Evolutionary conservation across 2,113 vertebrate species (phyloP).

Genomic region (cattle (Bos taurus)): DNA sequence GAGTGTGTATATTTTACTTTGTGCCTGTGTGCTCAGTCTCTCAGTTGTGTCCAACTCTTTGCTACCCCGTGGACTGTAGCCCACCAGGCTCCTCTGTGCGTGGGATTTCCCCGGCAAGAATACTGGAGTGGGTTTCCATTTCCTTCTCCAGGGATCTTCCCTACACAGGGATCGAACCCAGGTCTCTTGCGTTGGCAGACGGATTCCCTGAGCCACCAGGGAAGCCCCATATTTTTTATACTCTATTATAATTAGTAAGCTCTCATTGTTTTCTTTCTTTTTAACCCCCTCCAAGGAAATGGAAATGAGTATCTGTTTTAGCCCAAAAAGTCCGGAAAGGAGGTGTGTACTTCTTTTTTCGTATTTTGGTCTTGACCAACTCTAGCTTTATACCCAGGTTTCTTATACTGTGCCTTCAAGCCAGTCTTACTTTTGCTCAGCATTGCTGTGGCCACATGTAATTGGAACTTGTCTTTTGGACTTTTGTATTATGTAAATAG

Average conservation of each 20-base stretch:
- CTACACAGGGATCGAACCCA: not conserved
- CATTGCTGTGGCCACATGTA: not conserved
- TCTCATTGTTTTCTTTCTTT: not conserved
- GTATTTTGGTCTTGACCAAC: not conserved
- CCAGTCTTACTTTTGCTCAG: not conserved
- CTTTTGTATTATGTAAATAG: slow-evolving; percentile 47
- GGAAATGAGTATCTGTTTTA: not conserved
- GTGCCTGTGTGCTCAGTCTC: not conserved
- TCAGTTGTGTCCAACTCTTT: not conserved
- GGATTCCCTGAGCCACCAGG: not conserved
- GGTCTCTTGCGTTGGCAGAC: not conserved
- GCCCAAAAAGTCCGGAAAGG: not conserved
- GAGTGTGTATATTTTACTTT: not conserved
- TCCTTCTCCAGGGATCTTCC: not conserved
- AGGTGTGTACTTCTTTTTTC: not conserved
- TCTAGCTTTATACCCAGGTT: not conserved
- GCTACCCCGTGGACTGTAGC: not conserved
- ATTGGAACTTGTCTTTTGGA: slow-evolving; percentile 29
- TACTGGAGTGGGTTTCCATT: not conserved
- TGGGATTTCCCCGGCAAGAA: not conserved
- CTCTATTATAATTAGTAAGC: not conserved
- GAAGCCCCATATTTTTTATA: not conserved
- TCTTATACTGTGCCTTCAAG: not conserved
- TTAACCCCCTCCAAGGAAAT: not conserved
- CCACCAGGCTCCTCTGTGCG: not conserved